Base-by-base conservation (phyloP, 2,888 invertebrate genomes). In the Chouioia cunea region DNA sequence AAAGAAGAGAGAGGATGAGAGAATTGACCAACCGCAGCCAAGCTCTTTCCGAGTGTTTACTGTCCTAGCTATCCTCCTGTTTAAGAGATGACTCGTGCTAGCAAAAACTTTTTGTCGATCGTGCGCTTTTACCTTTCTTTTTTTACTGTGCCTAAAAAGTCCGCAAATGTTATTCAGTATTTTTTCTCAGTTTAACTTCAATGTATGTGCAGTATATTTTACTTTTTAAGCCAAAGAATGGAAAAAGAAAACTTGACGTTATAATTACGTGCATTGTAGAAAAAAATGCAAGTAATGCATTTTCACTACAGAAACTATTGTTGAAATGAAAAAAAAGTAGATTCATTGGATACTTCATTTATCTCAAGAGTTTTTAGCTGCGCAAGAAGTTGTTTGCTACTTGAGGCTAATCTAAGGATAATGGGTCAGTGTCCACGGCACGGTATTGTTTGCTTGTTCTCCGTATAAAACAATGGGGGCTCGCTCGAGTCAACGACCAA, bases 11-110 rank as follows among this genome's bases (percentile, higher is more conserved):
- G 50, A 18, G 50, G 16, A 6, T 4, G 48, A 18, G 50, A 10
- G 50, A 20, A 44, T 50, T 65, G 54, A 70, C 65, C 59, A 60
- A 65, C 65, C 70, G 43, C 65, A 22, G 22, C 27, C 63, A 18
- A 57, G 48, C 44, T 57, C n/a, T 16, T 48, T 62, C 76, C 76
- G 75, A 81, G 78, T 82, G 82, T 83, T 82, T 82, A 80, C 80
- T 77, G 77, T 77, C 75, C 75, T 23, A 44, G 47, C 44, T 53
- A n/a, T 14, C 54, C 43, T 50, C 47, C 54, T 63, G 47, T 60
- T 69, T 46, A 65, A 74, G 62, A 58, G 62, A 57, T 74, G 68
- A 65, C 53, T 59, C 54, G 52, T 48, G 64, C 64, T 36, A 6
- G 36, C 36, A 36, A 36, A 36, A 36, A 36, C 36, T 36, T 36